Base-by-base conservation (phyloP, 1,140 invertebrate species). In the Plectrocnemia conspersa region DNA sequence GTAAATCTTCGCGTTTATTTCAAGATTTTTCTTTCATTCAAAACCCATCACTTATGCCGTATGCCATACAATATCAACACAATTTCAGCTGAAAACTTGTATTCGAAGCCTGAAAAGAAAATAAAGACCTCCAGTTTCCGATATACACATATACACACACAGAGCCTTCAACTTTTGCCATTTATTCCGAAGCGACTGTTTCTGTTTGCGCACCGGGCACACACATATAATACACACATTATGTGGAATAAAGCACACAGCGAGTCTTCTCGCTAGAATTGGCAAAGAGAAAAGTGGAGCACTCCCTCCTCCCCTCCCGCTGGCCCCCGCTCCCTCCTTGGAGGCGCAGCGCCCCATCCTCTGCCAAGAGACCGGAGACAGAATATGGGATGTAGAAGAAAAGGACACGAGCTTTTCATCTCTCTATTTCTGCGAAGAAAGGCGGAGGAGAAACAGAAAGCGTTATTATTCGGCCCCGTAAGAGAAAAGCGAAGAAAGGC, bases 361-460 rank as follows among this genome's bases (percentile, higher is more conserved):
- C 45, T 9, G 13, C 38, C 9, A 45, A 50, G 18, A 49, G 38
- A 42, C 15, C 49, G 40, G 57, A 59, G 46, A 54, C 46, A 29
- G 21, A 24, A 21, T 15, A 23, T n/a, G 32, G 24, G n/a, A 40
- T 33, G 45, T 21, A 33, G 53, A 45, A 53, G 23, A 48, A 35
- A 44, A 46, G 29, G 54, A 57, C 54, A 56, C 49, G 32, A 45
- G 59, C 59, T 61, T 61, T 61, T 61, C 59, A 61, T 61, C 54
- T 61, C 40, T 50, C 59, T 56, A 56, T 61, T 61, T 47, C 54
- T 32, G 45, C 45, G 54, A 61, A 61, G 27, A 61, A 61, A 61
- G 25, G 45, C 53, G 38, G 16, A n/a, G n/a, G n/a, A 47, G 46
- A 48, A 60, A 56, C 47, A 56, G 58, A 54, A 60, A 52, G 44